Base-by-base conservation (phyloP, 1,140 invertebrate species). In the Drosophila burlai region DNA sequence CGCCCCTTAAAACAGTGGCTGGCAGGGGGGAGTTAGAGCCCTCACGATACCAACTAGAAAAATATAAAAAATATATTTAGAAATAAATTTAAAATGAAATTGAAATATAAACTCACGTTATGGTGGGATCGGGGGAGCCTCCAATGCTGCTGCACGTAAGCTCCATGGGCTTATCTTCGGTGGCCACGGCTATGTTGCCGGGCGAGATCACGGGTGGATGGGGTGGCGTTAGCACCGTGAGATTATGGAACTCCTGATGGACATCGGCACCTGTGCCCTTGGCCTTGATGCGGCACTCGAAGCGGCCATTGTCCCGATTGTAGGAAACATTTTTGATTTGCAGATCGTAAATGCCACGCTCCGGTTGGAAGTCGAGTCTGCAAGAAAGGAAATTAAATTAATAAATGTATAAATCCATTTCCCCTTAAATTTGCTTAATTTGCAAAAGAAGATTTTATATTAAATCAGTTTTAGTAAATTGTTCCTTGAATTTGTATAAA, bases 261-360 rank as follows among this genome's bases (percentile, higher is more conserved):
- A 98, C 94, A 86, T 97, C 97, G 10, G 95, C 94, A 1, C 97
- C 97, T 11, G 96, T 97, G 13, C 97, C 97, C 31, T 95, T 95
- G 29, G 96, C 96, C 93, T 98, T 98, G 47, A 98, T 95, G 24
- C 96, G 95, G 91, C 98, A 99, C 93, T 98, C 97, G 93, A 98
- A 98, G 73, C 96, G 95, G 7, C 97, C 98, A 91, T 98, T 98
- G 93, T 99, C 97, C 1, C 97, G 94, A 82, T 97, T 97, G 93
- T 98, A 98, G 24, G 96, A 96, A 1, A 97, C 96, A 91, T 97
- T 97, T 21, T 95, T 95, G 76, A 99, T 98, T 85, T 96, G 94
- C 78, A 99, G 94, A 93, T 98, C 97, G 93, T 98, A 99, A 36
- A 96, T 95, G 16, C 98, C 98, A 59, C 97, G 95, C 15, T 95